Base-by-base conservation (phyloP, 2,113 vertebrate species). In the Eptesicus fuscus region DNA sequence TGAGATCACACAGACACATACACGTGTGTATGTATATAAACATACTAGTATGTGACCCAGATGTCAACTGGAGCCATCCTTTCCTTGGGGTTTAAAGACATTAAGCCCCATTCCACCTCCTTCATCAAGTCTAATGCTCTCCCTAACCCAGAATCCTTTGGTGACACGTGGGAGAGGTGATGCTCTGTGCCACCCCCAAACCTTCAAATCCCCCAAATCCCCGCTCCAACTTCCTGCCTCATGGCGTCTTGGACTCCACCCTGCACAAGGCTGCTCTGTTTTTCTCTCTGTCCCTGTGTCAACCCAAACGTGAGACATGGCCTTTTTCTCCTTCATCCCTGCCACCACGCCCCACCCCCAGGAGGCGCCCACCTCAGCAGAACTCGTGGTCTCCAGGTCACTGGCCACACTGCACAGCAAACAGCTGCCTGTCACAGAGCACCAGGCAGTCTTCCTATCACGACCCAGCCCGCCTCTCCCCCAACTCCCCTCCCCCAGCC, bases 111-210 rank as follows among this genome's bases (percentile, higher is more conserved):
- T 7, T 25, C 56, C 0, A 2, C 59, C 69, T 49, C 42, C 40
- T 10, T 18, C 0, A 4, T 53, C 42, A 13, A 88, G n/a, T 23
- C 30, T 4, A 7, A 2, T 0, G 6, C 35, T 88, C 16, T 5
- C n/a, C 2, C 7, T 28, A 37, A 42, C 16, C 7, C 69, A 79
- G 23, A 79, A 4, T 35, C 9, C 30, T 51, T 18, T 3, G 22
- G 40, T 3, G 17, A n/a, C 7, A 0, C 16, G n/a, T n/a, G n/a
- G n/a, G n/a, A n/a, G n/a, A n/a, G n/a, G n/a, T n/a, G 12, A 32
- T 0, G 28, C 17, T 65, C 40, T 1, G 3, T 35, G 51, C 4
- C 42, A 18, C 51, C 4, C 0, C 56, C 11, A 63, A 61, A 28
- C 3, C 6, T 22, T 5, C 16, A 25, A 61, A 61, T 1, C 1